Percentiles rank a stretch among this genome's conserved stretches.
Evolutionary conservation across 2,888 invertebrate genomes (phyloP).

Genomic region (Pherbina coryleti): DNA sequence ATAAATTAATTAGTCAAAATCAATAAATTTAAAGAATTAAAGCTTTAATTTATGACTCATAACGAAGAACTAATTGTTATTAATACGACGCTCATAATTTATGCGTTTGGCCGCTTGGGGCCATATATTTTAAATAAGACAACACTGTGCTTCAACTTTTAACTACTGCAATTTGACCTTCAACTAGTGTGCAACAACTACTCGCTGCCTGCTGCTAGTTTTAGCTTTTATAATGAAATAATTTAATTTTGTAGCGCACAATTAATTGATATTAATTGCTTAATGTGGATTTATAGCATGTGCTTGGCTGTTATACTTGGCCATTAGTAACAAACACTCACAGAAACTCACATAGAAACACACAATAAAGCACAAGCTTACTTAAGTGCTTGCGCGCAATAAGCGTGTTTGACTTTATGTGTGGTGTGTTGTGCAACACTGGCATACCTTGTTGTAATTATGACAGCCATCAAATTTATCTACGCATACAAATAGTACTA

Average conservation of each 20-base stretch:
- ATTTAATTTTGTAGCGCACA: slow-evolving; percentile 46
- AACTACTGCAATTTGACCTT: neutral
- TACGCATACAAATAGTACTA: slow-evolving; percentile 32
- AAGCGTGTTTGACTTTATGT: neutral
- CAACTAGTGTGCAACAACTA: neutral
- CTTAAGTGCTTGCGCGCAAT: neutral
- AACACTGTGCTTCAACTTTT: neutral
- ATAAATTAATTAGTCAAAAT: neutral
- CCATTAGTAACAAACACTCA: slow-evolving; percentile 11
- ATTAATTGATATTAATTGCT: slow-evolving; percentile 64
- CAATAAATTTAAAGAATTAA: neutral
- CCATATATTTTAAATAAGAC: neutral
- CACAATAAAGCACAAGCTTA: neutral
- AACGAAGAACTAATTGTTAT: neutral
- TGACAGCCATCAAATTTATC: slow-evolving; percentile 32
- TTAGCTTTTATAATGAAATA: slow-evolving; percentile 16
- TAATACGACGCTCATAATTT: neutral
- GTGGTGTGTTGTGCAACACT: slow-evolving; percentile 3
- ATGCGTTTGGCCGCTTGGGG: neutral
- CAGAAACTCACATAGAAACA: neutral
- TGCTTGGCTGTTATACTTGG: slow-evolving; percentile 43
- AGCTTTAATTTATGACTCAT: neutral
- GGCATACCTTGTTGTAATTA: slow-evolving; percentile 26
- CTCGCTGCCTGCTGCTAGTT: neutral
- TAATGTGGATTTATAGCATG: slow-evolving; percentile 60